These are phyloP conservation scores for Mythimna loreyi DNA, from an alignment of 2,888 invertebrate genomes.

Conservation along the genomic window DNA sequence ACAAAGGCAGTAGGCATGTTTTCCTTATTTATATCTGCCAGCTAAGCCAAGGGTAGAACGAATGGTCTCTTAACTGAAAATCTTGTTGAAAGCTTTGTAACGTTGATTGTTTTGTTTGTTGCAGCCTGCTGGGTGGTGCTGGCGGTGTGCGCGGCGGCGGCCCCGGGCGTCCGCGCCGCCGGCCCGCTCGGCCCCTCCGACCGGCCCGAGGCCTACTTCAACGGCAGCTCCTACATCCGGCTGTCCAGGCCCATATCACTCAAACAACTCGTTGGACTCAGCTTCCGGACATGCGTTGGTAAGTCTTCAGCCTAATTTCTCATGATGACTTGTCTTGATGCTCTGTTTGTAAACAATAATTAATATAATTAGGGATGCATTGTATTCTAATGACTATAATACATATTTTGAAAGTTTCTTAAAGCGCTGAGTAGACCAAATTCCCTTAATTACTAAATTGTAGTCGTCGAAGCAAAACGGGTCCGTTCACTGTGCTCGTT, in stretches of 20 bases:
- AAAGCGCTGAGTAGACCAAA: neutral
- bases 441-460: no score
- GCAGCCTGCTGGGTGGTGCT: slow-evolving; percentile 69
- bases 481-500: no score
- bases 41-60: neutral
- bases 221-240: slow-evolving; percentile 94
- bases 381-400: neutral
- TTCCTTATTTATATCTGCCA: neutral
- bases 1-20: neutral
- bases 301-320: slow-evolving; percentile 64
- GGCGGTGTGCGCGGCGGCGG: slow-evolving; percentile 64
- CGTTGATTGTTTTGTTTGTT: slow-evolving; percentile 55
- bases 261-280: slow-evolving; percentile 95
- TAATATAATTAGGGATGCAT: no score
- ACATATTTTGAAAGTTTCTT: no score
- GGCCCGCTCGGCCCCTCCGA: slow-evolving; percentile 90
- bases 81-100: neutral
- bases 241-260: slow-evolving; percentile 94
- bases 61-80: neutral
- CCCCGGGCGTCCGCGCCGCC: slow-evolving; percentile 69
- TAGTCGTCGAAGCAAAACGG: no score
- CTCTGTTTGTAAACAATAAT: neutral
- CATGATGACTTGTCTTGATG: neutral
- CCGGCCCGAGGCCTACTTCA: slow-evolving; percentile 95
- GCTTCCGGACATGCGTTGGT: slow-evolving; percentile 96